These are phyloP conservation scores for Ormyrus labotus DNA, from an alignment of 2,888 invertebrate species.

Conservation along the genomic window DNA sequence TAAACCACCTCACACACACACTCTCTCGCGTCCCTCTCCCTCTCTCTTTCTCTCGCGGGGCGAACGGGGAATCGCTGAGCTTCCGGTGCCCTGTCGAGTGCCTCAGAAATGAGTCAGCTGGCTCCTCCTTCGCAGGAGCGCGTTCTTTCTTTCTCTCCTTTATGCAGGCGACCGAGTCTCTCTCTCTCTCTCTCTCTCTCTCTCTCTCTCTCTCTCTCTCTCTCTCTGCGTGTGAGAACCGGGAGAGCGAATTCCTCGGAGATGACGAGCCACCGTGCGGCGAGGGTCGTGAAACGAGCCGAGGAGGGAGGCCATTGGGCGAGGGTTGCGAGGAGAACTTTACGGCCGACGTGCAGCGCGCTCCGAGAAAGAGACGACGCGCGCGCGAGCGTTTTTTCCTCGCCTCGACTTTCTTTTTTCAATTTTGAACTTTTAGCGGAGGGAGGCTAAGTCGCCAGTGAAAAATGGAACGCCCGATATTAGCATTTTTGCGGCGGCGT, in stretches of 20 bases:
- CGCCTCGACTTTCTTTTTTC: slow-evolving; percentile 11
- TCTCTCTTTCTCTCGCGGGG: background rate
- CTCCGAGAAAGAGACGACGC: too few relatives aligned
- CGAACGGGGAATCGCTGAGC: slow-evolving; percentile 52
- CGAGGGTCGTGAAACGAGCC: slow-evolving; percentile 39
- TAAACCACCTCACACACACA: too few relatives aligned
- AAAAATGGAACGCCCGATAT: slow-evolving; percentile 19
- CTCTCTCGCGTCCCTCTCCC: background rate
- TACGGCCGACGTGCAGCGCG: too few relatives aligned
- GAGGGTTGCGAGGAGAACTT: slow-evolving; percentile 12
- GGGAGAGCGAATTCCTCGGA: slow-evolving; percentile 51
- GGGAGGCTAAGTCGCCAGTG: background rate
- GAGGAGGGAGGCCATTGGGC: background rate
- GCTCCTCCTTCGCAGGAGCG: background rate
- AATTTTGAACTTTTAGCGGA: slow-evolving; percentile 5
- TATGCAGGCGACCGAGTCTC: background rate
- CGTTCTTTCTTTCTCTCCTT: background rate
- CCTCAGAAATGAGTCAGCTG: slow-evolving; percentile 55
- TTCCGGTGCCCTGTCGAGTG: slow-evolving; percentile 54
- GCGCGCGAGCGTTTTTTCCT: background rate
- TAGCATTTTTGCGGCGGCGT: slow-evolving; percentile 10
- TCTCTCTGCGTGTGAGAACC: background rate
- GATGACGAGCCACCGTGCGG: slow-evolving; percentile 48
- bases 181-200: slow-evolving; percentile 7
- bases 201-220: slow-evolving; percentile 15